These are phyloP conservation scores for Halichoeres trimaculatus DNA, from an alignment of 2,113 vertebrate genomes.

Conservation along the genomic window DNA sequence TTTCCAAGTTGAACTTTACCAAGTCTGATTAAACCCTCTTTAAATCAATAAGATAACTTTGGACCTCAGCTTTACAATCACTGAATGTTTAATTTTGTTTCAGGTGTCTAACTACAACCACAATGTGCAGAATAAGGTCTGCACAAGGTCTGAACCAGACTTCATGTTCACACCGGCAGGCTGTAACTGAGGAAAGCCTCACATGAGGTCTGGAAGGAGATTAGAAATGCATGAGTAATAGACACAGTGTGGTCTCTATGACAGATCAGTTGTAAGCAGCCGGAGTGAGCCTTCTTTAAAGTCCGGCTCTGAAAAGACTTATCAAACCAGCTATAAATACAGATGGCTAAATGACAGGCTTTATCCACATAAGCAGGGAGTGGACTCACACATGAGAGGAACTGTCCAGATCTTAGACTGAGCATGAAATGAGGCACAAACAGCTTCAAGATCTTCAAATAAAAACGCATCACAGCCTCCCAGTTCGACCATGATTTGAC, in stretches of 20 bases:
- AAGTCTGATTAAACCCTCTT: too few relatives aligned
- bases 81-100: too few relatives aligned
- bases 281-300: slow-evolving; percentile 18
- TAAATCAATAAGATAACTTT: too few relatives aligned
- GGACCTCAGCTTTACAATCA: too few relatives aligned
- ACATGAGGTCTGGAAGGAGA: slow-evolving; percentile 26
- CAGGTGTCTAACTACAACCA: too few relatives aligned
- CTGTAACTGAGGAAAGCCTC: slow-evolving; percentile 9
- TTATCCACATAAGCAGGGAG: slow-evolving; percentile 16
- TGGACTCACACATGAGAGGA: too few relatives aligned
- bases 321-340: slow-evolving; percentile 60
- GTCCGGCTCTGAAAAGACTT: slow-evolving; percentile 39
- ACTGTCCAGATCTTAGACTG: slow-evolving; percentile 22
- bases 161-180: slow-evolving; percentile 1
- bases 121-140: neutral
- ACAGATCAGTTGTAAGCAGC: slow-evolving; percentile 31
- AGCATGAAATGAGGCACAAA: slow-evolving; percentile 44
- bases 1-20: too few relatives aligned
- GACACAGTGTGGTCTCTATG: slow-evolving; percentile 1
- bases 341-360: slow-evolving; percentile 23
- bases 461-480: slow-evolving; percentile 35
- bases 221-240: slow-evolving; percentile 52
- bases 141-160: neutral
- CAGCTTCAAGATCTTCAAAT: slow-evolving; percentile 46
- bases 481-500: too few relatives aligned